A percentile compares a stretch with the other conserved stretches of the same genome.
Conservation (phyloP, 2,113 vertebrate species). For the Edolisoma coerulescens region DNA sequence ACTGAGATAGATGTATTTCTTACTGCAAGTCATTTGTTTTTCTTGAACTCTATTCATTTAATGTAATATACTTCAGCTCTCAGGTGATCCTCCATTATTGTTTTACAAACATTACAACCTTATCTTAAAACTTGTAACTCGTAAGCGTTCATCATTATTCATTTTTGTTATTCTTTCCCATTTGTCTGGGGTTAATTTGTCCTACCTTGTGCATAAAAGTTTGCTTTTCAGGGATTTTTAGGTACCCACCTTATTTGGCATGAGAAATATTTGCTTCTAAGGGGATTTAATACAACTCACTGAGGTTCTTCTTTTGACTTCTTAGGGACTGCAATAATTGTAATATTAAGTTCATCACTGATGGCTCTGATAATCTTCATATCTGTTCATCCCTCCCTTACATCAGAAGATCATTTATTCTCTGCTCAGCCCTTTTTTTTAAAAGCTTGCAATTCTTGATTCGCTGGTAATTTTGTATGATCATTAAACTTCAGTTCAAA, state of each 20-base stretch:
- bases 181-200: background rate
- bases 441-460: background rate
- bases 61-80: background rate
- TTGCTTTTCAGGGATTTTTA: background rate
- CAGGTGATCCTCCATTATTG: background rate
- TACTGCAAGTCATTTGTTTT: background rate
- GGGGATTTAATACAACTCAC: background rate
- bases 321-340: background rate
- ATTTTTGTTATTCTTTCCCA: background rate
- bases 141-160: background rate
- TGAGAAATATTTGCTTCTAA: background rate
- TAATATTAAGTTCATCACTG: background rate
- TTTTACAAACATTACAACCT: background rate
- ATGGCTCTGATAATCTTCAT: background rate
- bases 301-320: background rate
- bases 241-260: background rate
- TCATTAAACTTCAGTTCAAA: background rate
- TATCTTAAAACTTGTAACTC: background rate
- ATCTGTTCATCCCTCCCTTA: background rate
- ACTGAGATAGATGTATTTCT: background rate
- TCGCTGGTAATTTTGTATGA: background rate
- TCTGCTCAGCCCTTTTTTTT: background rate
- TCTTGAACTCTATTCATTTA: background rate
- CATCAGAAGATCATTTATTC: background rate
- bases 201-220: background rate